A percentile compares a stretch with the other conserved stretches of the same genome.
phyloP scores from a whole-genome alignment of 1,140 invertebrate species.

The Panonychus citri region DNA sequence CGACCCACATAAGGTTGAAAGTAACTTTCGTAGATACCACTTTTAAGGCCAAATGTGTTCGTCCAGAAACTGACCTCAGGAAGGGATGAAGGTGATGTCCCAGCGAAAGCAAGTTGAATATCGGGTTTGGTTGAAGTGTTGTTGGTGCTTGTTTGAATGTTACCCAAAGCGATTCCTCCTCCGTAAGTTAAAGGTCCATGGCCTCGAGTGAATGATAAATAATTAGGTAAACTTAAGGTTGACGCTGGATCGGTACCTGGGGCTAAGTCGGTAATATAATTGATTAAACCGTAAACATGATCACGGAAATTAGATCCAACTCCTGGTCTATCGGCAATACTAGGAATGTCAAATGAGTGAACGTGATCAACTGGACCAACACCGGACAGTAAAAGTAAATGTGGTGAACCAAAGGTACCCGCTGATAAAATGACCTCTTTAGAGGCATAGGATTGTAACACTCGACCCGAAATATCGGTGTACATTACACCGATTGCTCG shows the following conservation, averaged over 20 bases:
- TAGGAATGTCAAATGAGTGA: slow-evolving; percentile 16
- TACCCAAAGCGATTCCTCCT: neutral
- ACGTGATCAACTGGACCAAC: slow-evolving; percentile 37
- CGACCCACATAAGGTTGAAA: neutral
- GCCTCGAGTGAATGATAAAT: too few species aligned
- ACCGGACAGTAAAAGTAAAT: slow-evolving; percentile 70
- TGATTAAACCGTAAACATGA: slow-evolving; percentile 14
- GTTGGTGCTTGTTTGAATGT: neutral
- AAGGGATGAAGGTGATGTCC: neutral
- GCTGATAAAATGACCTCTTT: slow-evolving; percentile 68
- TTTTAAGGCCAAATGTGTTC: neutral
- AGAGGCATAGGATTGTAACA: slow-evolving; percentile 41
- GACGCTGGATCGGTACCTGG: neutral
- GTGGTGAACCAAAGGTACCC: slow-evolving; percentile 66
- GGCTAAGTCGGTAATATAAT: neutral
- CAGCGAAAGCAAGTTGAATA: neutral
- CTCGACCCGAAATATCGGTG: slow-evolving; percentile 31
- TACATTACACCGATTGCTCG: slow-evolving; percentile 63
- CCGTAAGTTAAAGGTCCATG: neutral
- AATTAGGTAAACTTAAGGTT: neutral
- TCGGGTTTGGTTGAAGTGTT: neutral
- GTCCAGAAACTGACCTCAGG: neutral
- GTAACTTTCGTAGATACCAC: neutral
- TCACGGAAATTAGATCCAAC: slow-evolving; percentile 26
- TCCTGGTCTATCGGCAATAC: slow-evolving; percentile 20